Evolutionary conservation across 2,888 invertebrate species (phyloP), one percentile per base, ranked within the genome.

Genomic region (Drosophila fungiperda): DNA sequence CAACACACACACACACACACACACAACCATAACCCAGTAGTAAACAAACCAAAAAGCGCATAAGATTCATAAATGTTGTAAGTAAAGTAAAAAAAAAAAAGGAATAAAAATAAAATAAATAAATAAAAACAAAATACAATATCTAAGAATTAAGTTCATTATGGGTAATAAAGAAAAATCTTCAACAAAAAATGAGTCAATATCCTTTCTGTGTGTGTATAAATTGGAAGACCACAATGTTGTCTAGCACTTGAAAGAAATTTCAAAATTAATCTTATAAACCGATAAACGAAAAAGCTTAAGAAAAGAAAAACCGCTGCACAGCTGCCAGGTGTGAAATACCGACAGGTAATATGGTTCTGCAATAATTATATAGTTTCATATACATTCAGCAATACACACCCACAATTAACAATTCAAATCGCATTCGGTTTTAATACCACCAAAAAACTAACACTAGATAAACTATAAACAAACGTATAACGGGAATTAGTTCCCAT

Each of bases 121-220:
- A 54, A 54, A 53, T 35, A 35, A 53, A 53, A 36, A 32, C 32
- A 45, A 38, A 68, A 63, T 3, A 32, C 36, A 40, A 35, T 65
- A 63, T 3, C 65, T 82, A 76, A 38, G 42, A 73, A 70, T 17
- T 85, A 85, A 83, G 83, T 83, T 83, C 83, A 86, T 83, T 83
- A 77, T 83, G 81, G 78, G 86, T 83, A 80, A 83, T 83, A 86
- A 86, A 83, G 78, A 75, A 75, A 74, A 65, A 81, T 75, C 76
- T 83, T 81, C 68, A 85, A 73, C 61, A 80, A 63, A 69, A 57
- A 49, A 12, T 12, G 12, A 63, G 52, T 40, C 26, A 58, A 50
- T 69, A 49, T 65, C 64, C 45, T 58, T 45, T 52, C 20, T 55
- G 53, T 35, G 68, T 32, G 33, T 23, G 8, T 20, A 4, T 29